These are phyloP conservation scores for Xanthorhoe designata DNA, from an alignment of 2,888 invertebrate species.

Conservation along the genomic window DNA sequence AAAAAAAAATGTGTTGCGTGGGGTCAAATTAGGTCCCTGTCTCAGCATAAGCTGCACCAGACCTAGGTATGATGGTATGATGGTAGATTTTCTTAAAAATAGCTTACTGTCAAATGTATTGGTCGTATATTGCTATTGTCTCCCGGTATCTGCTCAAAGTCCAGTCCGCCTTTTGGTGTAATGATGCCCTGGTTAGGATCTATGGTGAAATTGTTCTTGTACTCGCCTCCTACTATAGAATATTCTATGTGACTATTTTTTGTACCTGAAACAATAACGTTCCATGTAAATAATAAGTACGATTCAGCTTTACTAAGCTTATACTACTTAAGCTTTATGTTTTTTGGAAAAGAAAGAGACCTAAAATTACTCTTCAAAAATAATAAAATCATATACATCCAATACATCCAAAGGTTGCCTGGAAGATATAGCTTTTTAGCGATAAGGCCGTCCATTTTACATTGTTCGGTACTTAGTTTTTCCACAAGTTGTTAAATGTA, in stretches of 20 bases:
- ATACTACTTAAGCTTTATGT: background rate
- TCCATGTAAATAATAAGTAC: background rate
- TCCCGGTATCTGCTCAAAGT: conserved; percentile 91
- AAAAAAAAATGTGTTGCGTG: too few species aligned
- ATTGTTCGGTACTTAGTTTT: too few species aligned
- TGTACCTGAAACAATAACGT: conserved; percentile 85
- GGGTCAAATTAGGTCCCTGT: too few species aligned
- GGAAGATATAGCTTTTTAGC: too few species aligned
- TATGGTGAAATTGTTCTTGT: conserved; percentile 92
- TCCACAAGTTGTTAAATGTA: too few species aligned
- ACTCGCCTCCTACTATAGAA: conserved; percentile 91
- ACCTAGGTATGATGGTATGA: too few species aligned
- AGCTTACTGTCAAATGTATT: conserved; percentile 88
- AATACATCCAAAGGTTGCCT: too few species aligned
- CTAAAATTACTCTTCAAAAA: background rate
- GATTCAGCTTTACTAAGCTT: too few species aligned
- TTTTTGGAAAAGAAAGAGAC: background rate
- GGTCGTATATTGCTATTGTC: conserved; percentile 86
- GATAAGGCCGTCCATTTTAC: too few species aligned
- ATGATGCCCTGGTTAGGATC: conserved; percentile 91
- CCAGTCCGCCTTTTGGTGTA: conserved; percentile 88
- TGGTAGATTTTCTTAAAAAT: background rate
- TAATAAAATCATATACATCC: too few species aligned
- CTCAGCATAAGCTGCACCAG: too few species aligned
- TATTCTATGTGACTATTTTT: conserved; percentile 94